Percentiles rank a stretch among this genome's conserved stretches.
These are phyloP conservation scores for Trachythela sp. DNA, from an alignment of 64 coral and sea anemone genomes.

Conservation along the genomic window DNA sequence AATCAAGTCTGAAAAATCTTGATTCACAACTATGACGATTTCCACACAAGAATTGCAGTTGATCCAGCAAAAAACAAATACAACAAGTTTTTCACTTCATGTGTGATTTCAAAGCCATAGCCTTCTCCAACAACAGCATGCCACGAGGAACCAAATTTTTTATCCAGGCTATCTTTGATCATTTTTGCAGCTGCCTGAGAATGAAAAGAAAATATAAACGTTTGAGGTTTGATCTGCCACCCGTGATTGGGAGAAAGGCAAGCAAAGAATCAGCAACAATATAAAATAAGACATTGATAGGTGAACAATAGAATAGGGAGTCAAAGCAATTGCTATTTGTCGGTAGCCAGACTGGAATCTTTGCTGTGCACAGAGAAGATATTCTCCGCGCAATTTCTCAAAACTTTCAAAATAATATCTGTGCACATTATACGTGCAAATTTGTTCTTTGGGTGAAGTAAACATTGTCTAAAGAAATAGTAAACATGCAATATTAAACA, in stretches of 20 bases:
- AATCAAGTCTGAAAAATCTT: neutral
- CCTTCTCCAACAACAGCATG: constrained; percentile 98
- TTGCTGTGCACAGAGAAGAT: too few relatives aligned
- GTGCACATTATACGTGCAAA: too few relatives aligned
- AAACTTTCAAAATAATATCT: too few relatives aligned
- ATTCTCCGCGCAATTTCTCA: too few relatives aligned
- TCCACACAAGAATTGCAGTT: constrained; percentile 85
- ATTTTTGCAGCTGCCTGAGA: constrained; percentile 90
- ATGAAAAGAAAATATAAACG: neutral
- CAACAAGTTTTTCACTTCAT: constrained; percentile 96
- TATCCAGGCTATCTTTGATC: constrained; percentile 98
- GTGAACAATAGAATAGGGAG: too few relatives aligned
- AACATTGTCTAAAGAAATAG: too few relatives aligned
- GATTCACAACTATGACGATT: constrained; percentile 55
- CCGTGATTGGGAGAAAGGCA: neutral
- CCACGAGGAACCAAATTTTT: constrained; percentile 98
- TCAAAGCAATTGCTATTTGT: too few relatives aligned
- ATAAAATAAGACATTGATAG: too few relatives aligned
- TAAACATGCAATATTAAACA: too few relatives aligned
- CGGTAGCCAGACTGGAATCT: too few relatives aligned
- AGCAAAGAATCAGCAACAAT: neutral
- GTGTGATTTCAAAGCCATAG: constrained; percentile 96
- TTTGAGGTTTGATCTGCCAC: too few relatives aligned
- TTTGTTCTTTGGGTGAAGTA: too few relatives aligned
- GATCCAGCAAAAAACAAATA: constrained; percentile 97